Conservation (phyloP, 2,888 invertebrate genomes). For the Globia sparganii region DNA sequence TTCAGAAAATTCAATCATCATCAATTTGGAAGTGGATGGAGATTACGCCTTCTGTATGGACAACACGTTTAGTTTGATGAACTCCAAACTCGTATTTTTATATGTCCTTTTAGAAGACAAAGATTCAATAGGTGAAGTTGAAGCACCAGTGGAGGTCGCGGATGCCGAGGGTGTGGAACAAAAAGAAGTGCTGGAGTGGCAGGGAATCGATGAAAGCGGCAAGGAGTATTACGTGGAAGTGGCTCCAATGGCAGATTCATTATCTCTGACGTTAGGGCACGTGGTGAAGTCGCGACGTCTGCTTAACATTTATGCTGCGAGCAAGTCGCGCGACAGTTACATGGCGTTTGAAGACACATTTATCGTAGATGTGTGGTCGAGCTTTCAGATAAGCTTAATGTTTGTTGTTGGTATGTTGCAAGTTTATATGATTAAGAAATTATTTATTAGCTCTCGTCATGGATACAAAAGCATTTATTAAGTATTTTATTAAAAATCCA, state of each 20-base stretch:
- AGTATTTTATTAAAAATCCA: conserved; percentile 9
- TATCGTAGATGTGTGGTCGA: conserved; percentile 95
- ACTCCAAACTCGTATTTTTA: conserved; percentile 95
- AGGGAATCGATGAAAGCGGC: conserved; percentile 75
- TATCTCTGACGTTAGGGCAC: conserved; percentile 91
- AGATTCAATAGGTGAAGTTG: conserved; percentile 80
- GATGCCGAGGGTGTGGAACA: conserved; percentile 75
- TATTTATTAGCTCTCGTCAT: conserved; percentile 73
- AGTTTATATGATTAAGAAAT: conserved; percentile 94
- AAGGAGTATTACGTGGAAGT: conserved; percentile 83
- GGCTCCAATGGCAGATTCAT: conserved; percentile 91
- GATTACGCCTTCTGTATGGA: conserved; percentile 96
- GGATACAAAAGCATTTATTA: conserved; percentile 50
- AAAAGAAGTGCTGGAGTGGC: conserved; percentile 82
- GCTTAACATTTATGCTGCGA: conserved; percentile 92
- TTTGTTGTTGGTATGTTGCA: conserved; percentile 93
- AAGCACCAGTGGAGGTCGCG: conserved; percentile 67
- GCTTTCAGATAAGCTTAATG: conserved; percentile 94
- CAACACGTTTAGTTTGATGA: conserved; percentile 95
- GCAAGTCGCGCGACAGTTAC: conserved; percentile 95
- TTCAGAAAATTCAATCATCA: conserved; percentile 92
- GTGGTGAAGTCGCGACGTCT: conserved; percentile 92
- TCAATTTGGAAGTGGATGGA: conserved; percentile 91
- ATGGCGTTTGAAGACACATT: conserved; percentile 94
- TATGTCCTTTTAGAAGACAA: conserved; percentile 93